phyloP scores from a whole-genome alignment of 2,113 vertebrate species.

The zebrafish (Danio rerio) region GRCz12tu NC_133196.1:26052001-26052500 shows the following conservation, averaged over 20 bases:
- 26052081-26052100: slow-evolving; percentile 22
- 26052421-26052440: slow-evolving; percentile 42
- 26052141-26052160: slow-evolving; percentile 32
- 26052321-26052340: slow-evolving; percentile 18
- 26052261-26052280: slow-evolving; percentile 20
- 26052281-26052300: slow-evolving; percentile 54
- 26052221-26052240: slow-evolving; percentile 42
- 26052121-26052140: slow-evolving; percentile 42
- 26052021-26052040: slow-evolving; percentile 20
- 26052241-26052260: slow-evolving; percentile 36
- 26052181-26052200: slow-evolving; percentile 35
- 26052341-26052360: slow-evolving; percentile 46
- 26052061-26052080: slow-evolving; percentile 35
- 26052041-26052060: slow-evolving; percentile 36
- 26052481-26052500: too few relatives aligned
- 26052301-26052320: slow-evolving; percentile 5
- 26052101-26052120: slow-evolving; percentile 7
- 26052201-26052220: background rate
- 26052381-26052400: slow-evolving; percentile 39
- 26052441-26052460: slow-evolving; percentile 2
- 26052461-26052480: slow-evolving; percentile 5
- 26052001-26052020: slow-evolving; percentile 14
- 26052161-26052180: slow-evolving; percentile 7
- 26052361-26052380: slow-evolving; percentile 15
- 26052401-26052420: slow-evolving; percentile 40